A percentile compares a stretch with the other conserved stretches of the same genome.
Evolutionary conservation across 2,113 vertebrate genomes (phyloP).

Genomic region (Malurus cyaneus): DNA sequence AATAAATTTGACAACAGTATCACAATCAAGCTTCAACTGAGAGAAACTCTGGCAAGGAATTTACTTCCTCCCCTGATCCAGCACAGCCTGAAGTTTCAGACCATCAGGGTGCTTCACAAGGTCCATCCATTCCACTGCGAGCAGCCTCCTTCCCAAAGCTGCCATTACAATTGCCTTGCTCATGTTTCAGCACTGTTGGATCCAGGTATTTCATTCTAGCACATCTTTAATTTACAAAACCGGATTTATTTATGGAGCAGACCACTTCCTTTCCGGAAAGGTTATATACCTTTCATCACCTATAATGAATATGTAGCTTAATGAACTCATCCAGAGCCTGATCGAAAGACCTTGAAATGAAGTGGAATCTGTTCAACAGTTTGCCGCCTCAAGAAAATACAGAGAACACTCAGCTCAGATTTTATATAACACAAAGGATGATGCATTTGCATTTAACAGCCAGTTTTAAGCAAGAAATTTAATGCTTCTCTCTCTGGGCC

Average conservation of each 20-base stretch:
- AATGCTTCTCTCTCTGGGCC: not conserved
- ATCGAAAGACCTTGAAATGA: not conserved
- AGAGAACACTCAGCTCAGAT: not conserved
- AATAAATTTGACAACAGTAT: not conserved
- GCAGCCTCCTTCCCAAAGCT: not conserved
- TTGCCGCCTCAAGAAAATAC: conserved; percentile 28
- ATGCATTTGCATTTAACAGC: conserved; percentile 43
- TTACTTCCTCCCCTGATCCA: not conserved
- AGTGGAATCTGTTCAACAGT: conserved; percentile 11
- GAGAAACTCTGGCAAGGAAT: not conserved
- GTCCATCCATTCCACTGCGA: not conserved
- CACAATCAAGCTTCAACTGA: not conserved
- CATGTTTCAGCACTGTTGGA: not conserved
- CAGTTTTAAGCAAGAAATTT: conserved; percentile 25
- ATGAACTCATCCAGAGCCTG: conserved; percentile 26
- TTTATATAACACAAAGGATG: conserved; percentile 34
- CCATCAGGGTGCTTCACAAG: not conserved
- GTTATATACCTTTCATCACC: conserved; percentile 35
- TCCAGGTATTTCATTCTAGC: conserved; percentile 7
- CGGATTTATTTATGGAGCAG: not conserved
- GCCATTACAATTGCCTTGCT: not conserved
- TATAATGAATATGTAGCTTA: conserved; percentile 20
- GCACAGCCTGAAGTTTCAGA: not conserved
- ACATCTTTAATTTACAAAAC: conserved; percentile 23
- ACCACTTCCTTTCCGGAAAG: not conserved